Conservation (phyloP, 2,888 invertebrate genomes). For the Terebella lapidaria region DNA sequence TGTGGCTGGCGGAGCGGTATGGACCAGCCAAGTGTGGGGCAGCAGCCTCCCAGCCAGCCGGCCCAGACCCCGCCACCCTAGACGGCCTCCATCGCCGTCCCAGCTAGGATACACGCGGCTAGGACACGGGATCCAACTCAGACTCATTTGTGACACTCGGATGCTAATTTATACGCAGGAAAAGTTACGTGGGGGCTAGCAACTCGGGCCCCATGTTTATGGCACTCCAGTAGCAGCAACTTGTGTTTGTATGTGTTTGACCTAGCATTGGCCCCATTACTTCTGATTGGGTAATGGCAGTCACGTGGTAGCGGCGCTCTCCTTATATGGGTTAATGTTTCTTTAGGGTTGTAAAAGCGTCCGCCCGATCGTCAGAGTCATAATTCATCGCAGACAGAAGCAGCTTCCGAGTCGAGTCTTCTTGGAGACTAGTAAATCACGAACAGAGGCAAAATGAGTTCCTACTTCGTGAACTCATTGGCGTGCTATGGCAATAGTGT, state of each 20-base stretch:
- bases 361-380: constrained; percentile 11
- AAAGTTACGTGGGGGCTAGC: too few species aligned
- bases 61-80: too few species aligned
- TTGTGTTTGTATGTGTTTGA: neutral
- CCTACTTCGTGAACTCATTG: constrained; percentile 23
- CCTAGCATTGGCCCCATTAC: neutral
- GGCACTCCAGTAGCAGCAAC: too few species aligned
- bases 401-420: neutral
- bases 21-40: too few species aligned
- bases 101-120: too few species aligned
- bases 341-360: constrained; percentile 25
- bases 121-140: too few species aligned
- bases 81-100: too few species aligned
- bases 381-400: constrained; percentile 17
- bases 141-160: too few species aligned
- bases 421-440: constrained; percentile 1
- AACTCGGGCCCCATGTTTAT: too few species aligned
- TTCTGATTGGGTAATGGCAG: constrained; percentile 13
- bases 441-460: constrained; percentile 17
- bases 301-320: constrained; percentile 16
- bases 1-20: too few species aligned
- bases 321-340: constrained; percentile 26
- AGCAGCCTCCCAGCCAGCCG: too few species aligned
- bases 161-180: too few species aligned
- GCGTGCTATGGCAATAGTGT: constrained; percentile 18